Evolutionary conservation across 1,140 invertebrate species (phyloP), one percentile per base, ranked within the genome.

Genomic region (Chelonus insularis): DNA sequence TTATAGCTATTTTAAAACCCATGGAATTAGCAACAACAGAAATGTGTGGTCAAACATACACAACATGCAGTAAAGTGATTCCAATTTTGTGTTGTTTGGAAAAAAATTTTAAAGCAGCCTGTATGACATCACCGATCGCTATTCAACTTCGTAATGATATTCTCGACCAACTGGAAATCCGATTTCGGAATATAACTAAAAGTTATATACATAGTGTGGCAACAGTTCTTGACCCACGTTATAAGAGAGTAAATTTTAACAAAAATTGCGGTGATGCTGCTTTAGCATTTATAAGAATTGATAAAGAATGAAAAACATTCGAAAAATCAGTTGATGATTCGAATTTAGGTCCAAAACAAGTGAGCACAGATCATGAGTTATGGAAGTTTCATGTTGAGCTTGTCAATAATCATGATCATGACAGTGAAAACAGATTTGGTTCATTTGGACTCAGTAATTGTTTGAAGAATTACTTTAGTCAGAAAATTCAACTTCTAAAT

Each of bases 251-350:
- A 4, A 34, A 29, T 18, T 54, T 32, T 18, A 9, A 45, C 9
- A 37, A 37, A 29, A 29, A 29, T 7, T 29, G 48, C 52, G 11
- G 12, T 54, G 25, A 12, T 20, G 29, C n/a, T n/a, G n/a, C n/a
- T n/a, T n/a, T n/a, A n/a, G n/a, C n/a, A 47, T 52, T 11, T 60
- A 51, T 29, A 14, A 52, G 18, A 36, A 60, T 54, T 2, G 25
- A 4, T 9, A 37, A n/a, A n/a, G n/a, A 2, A 11, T 37, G 36
- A 39, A 39, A 29, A 29, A 29, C 25, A 29, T 29, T 3, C 25
- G 7, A 29, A n/a, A n/a, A n/a, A n/a, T n/a, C n/a, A n/a, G n/a
- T n/a, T n/a, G n/a, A n/a, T n/a, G n/a, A n/a, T n/a, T n/a, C n/a
- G n/a, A n/a, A n/a, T n/a, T n/a, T n/a, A n/a, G n/a, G n/a, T n/a